Percentiles rank a stretch among this genome's conserved stretches.
Conservation (phyloP, 2,888 invertebrate genomes). For the Cabera pusaria region DNA sequence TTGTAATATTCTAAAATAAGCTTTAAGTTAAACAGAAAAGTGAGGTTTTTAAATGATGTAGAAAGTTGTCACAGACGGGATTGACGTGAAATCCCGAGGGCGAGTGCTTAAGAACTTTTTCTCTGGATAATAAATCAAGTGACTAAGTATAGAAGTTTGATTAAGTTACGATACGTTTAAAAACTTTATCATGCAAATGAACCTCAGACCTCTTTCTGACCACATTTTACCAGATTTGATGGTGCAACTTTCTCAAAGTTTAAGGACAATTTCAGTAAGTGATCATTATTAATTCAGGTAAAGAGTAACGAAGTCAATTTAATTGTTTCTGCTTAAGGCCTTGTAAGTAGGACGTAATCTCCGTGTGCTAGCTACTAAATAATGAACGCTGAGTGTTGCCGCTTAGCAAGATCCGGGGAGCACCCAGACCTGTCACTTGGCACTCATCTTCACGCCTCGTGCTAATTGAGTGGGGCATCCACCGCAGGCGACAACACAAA, state of each 20-base stretch:
- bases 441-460: constrained; percentile 50
- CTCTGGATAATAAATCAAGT: constrained; percentile 16
- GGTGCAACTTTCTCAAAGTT: constrained; percentile 8
- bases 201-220: no score
- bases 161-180: constrained; percentile 12
- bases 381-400: constrained; percentile 41
- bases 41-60: constrained; percentile 9
- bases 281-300: constrained; percentile 31
- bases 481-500: constrained; percentile 36
- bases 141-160: constrained; percentile 15
- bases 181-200: constrained; percentile 15
- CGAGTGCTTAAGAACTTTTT: constrained; percentile 9
- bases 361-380: constrained; percentile 42
- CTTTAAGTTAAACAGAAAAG: constrained; percentile 13
- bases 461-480: constrained; percentile 52
- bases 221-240: constrained; percentile 8
- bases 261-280: constrained; percentile 15
- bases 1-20: constrained; percentile 37
- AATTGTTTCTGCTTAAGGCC: constrained; percentile 19
- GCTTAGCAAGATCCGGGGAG: constrained; percentile 43
- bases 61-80: constrained; percentile 15
- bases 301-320: constrained; percentile 22
- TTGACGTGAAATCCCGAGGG: constrained; percentile 16
- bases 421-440: constrained; percentile 45
- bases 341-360: constrained; percentile 24